Evolutionary conservation across 2,113 vertebrate genomes (phyloP), one percentile per base, ranked within the genome.

Genomic region (Ptilonorhynchus violaceus): DNA sequence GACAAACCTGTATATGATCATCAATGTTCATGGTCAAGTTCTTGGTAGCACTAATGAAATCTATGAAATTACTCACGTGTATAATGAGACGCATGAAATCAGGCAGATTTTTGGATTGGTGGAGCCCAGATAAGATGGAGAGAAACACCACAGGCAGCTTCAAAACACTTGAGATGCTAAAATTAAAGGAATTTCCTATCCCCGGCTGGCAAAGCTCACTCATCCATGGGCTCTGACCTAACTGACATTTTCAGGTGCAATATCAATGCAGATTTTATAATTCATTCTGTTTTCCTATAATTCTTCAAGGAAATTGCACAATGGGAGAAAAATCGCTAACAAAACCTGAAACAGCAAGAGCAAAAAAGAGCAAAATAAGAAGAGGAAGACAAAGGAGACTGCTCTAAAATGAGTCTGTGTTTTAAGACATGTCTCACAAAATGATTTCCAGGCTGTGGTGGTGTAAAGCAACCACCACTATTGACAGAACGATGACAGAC

Each of bases 321-420:
- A 55, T 67, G 39, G 81, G 49, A 55, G 27, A 75, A 91, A 91
- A 79, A 90, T 19, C 31, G 8, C 46, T 35, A 60, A 18, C 75
- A 72, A 96, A 93, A 47, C 37, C 73, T 14, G 1, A 41, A 89
- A 52, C 5, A 69, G 66, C 6, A 35, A 13, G 0, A 47, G 28
- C 3, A 22, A 47, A n/a, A 11, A 21, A 16, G 12, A 46, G 56
- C 7, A 55, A 69, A 72, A 92, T 22, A 64, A 58, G 56, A 69
- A 82, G 62, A 93, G 18, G 53, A 80, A 52, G 84, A 69, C 42
- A 76, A 89, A 93, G 60, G 56, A 93, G 33, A 44, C 35, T n/a
- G 50, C 82, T 75, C 64, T 93, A 89, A 95, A 97, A 94, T 94
- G 55, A 95, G 56, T 15, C 62, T 52, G 44, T 56, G 58, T 37